Conservation (phyloP, 2,113 vertebrate genomes). For the Gulo gulo region DNA sequence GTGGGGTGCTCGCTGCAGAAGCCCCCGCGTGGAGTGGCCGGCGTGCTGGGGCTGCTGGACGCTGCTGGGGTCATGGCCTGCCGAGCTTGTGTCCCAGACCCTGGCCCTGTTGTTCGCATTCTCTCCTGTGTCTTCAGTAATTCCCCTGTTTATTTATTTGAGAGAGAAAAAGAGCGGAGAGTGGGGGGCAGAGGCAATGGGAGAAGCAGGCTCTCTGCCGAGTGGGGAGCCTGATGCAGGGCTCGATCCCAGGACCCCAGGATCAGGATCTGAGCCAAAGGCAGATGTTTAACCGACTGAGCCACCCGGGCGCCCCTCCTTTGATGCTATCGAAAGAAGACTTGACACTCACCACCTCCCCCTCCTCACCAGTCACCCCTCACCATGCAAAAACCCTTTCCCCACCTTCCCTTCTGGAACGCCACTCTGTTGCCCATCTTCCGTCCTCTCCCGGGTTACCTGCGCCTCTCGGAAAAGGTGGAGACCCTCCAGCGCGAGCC, state of each 20-base stretch:
- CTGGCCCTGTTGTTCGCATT: background rate
- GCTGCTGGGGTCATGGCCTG: background rate
- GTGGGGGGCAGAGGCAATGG: background rate
- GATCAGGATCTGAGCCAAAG: background rate
- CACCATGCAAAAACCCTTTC: background rate
- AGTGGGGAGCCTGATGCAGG: too few relatives aligned
- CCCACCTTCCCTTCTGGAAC: background rate
- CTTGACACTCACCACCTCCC: too few relatives aligned
- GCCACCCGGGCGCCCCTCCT: background rate
- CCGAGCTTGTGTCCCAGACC: background rate
- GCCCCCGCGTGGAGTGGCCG: fast-evolving
- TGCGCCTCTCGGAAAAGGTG: background rate
- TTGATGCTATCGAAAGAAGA: background rate
- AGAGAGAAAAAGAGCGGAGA: background rate
- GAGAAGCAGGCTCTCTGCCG: background rate
- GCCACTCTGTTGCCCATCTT: background rate
- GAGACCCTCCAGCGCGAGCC: background rate
- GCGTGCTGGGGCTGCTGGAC: background rate
- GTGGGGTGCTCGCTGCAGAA: background rate
- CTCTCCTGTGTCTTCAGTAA: background rate
- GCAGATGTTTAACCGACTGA: background rate
- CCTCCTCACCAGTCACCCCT: background rate
- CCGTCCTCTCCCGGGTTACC: background rate
- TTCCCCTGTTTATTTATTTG: background rate
- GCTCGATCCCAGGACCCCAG: background rate